These are phyloP conservation scores for Gymnoscelis rufifasciata DNA, from an alignment of 2,888 invertebrate species.

Conservation along the genomic window DNA sequence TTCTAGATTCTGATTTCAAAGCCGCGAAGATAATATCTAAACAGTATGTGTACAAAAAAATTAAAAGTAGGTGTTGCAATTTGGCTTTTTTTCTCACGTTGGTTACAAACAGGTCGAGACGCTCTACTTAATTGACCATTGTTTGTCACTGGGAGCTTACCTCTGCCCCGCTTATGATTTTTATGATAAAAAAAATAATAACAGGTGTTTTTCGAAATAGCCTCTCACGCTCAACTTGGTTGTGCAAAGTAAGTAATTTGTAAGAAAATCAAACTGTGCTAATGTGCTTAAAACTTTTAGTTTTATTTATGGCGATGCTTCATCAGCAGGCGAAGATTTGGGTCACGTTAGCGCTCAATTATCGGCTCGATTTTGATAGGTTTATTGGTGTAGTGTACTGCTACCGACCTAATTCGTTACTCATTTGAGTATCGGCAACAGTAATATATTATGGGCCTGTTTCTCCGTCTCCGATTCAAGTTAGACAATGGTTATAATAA, in stretches of 20 bases:
- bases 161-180: conserved; percentile 61
- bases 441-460: no score
- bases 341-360: no score
- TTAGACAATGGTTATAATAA: no score
- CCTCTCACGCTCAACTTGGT: conserved; percentile 57
- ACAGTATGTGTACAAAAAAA: conserved; percentile 8
- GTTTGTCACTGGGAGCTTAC: conserved; percentile 69
- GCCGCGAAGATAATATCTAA: conserved; percentile 24
- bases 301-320: no score
- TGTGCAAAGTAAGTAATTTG: conserved; percentile 35
- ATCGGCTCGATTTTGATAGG: no score
- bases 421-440: no score
- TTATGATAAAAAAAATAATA: conserved; percentile 47
- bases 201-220: conserved; percentile 64
- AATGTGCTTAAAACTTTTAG: no score
- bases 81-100: conserved; percentile 50
- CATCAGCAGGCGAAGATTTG: no score
- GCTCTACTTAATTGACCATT: conserved; percentile 71
- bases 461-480: no score
- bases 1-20: conserved; percentile 6
- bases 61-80: conserved; percentile 27
- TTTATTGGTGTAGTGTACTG: no score
- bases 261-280: conserved; percentile 18
- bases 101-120: conserved; percentile 45
- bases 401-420: no score